Conservation (phyloP, 2,797 vertebrate genomes). For the Cynopterus sphinx region DNA sequence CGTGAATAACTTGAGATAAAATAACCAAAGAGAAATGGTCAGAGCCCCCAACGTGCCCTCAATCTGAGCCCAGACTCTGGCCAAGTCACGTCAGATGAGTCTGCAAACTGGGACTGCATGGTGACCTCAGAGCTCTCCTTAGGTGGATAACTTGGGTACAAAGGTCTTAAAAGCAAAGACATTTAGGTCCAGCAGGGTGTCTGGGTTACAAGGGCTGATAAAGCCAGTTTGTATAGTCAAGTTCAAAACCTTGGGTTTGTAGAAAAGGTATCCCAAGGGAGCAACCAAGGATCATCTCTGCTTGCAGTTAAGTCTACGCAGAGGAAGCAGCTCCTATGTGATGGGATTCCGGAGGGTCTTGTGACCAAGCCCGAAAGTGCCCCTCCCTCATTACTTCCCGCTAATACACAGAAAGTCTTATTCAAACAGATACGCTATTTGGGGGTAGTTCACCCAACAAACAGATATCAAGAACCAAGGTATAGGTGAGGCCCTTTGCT, state of each 20-base stretch:
- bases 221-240: background rate
- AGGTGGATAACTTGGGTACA: too few relatives aligned
- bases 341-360: background rate
- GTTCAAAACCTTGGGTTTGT: background rate
- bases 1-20: too few relatives aligned
- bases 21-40: background rate
- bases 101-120: background rate
- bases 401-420: background rate
- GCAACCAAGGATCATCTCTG: background rate
- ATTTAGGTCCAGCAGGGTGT: background rate
- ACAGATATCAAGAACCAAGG: background rate
- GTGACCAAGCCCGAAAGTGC: background rate
- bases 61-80: background rate
- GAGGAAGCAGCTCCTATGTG: background rate
- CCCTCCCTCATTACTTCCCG: background rate
- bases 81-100: background rate
- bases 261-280: background rate
- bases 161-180: background rate
- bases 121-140: background rate
- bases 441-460: background rate
- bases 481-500: background rate
- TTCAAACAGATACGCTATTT: background rate
- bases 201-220: background rate
- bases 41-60: background rate
- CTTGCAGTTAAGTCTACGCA: background rate